phyloP scores from a whole-genome alignment of 1,140 invertebrate species.

The Geopemphigus sp. region DNA sequence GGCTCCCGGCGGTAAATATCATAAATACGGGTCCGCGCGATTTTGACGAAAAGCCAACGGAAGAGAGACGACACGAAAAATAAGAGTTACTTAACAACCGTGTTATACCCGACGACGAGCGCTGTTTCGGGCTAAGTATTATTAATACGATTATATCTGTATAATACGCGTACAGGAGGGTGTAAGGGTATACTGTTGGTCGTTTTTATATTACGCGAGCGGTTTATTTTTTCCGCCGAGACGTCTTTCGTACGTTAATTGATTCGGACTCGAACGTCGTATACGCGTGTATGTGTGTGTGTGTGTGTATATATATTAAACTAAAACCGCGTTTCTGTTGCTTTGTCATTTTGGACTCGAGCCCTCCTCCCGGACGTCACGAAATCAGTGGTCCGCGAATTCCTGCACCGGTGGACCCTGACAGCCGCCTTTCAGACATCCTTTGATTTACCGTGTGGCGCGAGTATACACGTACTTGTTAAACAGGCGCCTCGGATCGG shows the following conservation, averaged over 20 bases:
- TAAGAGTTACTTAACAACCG: no score
- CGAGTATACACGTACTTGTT: constrained; percentile 9
- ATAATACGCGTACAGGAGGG: no score
- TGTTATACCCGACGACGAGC: no score
- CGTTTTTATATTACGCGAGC: no score
- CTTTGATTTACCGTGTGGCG: constrained; percentile 37
- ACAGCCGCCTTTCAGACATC: constrained; percentile 49
- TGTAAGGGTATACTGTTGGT: no score
- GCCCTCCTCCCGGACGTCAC: not conserved
- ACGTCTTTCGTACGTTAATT: constrained; percentile 16
- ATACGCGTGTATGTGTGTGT: not conserved
- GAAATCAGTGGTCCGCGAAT: constrained; percentile 46
- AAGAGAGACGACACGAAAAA: no score
- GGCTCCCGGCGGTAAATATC: no score
- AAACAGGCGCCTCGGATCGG: constrained; percentile 32
- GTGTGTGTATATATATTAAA: no score
- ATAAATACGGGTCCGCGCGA: no score
- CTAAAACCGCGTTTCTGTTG: not conserved
- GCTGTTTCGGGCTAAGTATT: no score
- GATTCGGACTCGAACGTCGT: not conserved
- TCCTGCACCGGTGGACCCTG: not conserved
- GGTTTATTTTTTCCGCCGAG: not conserved
- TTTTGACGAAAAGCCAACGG: no score
- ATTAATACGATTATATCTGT: no score
- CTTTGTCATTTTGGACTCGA: constrained; percentile 5